Conservation (phyloP, 2,888 invertebrate genomes). For the Acheta domesticus region DNA sequence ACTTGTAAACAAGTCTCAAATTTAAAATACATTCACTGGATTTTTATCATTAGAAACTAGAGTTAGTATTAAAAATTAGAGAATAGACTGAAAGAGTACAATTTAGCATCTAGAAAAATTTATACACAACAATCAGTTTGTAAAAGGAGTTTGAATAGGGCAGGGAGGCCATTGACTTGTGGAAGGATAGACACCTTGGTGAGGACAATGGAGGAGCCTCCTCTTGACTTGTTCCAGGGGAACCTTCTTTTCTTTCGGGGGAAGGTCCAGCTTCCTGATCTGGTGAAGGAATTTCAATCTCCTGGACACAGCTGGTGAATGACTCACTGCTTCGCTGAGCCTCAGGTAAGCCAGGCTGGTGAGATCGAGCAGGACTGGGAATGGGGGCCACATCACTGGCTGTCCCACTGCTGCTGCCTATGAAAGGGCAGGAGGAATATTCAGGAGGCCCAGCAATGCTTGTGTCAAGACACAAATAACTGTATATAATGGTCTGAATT, state of each 20-base stretch:
- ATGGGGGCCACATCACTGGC: background rate
- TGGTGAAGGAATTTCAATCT: slow-evolving; percentile 9
- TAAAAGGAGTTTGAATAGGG: no score
- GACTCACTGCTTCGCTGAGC: slow-evolving; percentile 20
- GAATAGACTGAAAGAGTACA: no score
- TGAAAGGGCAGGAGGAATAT: background rate
- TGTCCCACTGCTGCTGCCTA: slow-evolving; percentile 9
- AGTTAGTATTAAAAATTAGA: no score
- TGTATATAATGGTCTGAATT: no score
- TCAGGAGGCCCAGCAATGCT: slow-evolving; percentile 8
- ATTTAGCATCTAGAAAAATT: no score
- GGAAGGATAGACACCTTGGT: background rate
- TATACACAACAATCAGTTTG: no score
- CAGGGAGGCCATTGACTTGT: no score
- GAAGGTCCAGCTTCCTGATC: background rate
- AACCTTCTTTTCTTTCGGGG: background rate
- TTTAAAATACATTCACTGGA: background rate
- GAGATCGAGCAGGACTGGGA: slow-evolving; percentile 11
- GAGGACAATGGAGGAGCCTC: background rate
- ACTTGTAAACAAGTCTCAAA: background rate
- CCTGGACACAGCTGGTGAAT: slow-evolving; percentile 20
- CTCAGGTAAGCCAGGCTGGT: slow-evolving; percentile 12
- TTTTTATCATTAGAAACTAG: background rate
- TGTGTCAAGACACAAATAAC: no score
- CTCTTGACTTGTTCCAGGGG: background rate